Evolutionary conservation across 2,888 invertebrate species (phyloP).

Genomic region (Criorhina ranunculi): DNA sequence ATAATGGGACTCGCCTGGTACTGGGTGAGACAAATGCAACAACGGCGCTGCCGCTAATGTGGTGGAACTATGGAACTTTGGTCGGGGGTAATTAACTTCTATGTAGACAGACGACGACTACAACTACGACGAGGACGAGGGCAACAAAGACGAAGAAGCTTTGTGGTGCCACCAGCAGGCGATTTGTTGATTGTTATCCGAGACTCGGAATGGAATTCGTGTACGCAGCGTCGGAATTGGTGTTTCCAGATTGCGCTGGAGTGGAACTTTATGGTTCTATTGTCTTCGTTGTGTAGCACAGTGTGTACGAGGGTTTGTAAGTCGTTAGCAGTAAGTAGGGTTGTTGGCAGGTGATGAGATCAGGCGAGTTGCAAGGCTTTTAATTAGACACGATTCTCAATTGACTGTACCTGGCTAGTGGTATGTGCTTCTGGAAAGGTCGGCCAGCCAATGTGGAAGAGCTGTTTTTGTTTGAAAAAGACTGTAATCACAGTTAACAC

Average conservation of each 20-base stretch:
- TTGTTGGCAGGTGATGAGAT: constrained; percentile 45
- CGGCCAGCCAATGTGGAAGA: neutral
- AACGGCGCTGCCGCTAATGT: constrained; percentile 53
- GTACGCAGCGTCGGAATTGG: constrained; percentile 55
- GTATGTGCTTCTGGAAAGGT: neutral
- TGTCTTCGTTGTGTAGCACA: constrained; percentile 39
- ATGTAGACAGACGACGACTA: neutral
- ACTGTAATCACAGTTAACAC: too few species aligned
- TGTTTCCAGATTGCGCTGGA: constrained; percentile 19
- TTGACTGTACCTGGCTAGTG: constrained; percentile 23
- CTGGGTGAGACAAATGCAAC: constrained; percentile 35
- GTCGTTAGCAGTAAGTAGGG: constrained; percentile 40
- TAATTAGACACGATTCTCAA: constrained; percentile 73
- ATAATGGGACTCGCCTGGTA: constrained; percentile 34
- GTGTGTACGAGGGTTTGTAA: neutral
- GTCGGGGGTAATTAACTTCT: constrained; percentile 55
- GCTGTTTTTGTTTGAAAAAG: neutral
- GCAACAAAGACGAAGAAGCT: constrained; percentile 35
- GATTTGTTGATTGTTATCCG: constrained; percentile 59
- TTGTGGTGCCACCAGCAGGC: constrained; percentile 14
- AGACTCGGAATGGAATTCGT: constrained; percentile 57
- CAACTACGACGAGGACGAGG: neutral
- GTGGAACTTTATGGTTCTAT: constrained; percentile 68
- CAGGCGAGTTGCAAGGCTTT: constrained; percentile 25
- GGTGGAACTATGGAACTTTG: constrained; percentile 54